Base-by-base conservation (phyloP, 2,797 vertebrate species). In the Choloepus didactylus region DNA sequence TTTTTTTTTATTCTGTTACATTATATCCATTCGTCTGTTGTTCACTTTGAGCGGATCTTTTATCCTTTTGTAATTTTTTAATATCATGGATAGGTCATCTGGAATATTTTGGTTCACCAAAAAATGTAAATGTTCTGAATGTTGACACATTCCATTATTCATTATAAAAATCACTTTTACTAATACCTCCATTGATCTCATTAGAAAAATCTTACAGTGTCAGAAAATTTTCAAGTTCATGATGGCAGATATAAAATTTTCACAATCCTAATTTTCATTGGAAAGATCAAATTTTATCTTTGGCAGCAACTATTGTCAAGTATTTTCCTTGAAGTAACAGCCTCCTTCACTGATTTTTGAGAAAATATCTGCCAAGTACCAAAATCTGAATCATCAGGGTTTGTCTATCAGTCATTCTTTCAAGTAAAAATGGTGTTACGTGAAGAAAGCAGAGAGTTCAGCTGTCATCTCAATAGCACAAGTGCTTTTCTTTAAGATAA, bases 201-300 rank as follows among this genome's bases (percentile, higher is more conserved):
- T 19, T 91, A 64, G 76, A 9, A 89, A 89, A 94, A 38, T 69
- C 70, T 75, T 38, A 62, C 29, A 64, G 41, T 56, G 49, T 93
- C 31, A 75, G 35, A 25, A 80, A 84, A 27, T 80, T 92, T 84
- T 94, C 81, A 91, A 75, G 77, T 12, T 89, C 59, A 49, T 49
- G 56, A 73, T 51, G 75, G 25, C 46, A 91, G n/a, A 77, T 29
- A 70, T 5, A 89, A 35, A 70, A 35, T 75, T 94, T 69, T 89
- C 19, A 70, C 62, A 83, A 46, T 69, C 86, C 35, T 69, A 75
- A 83, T n/a, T 91, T 84, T 80, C 80, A 21, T 27, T 87, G 60
- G 31, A 44, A 93, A 76, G 62, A 91, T 96, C 35, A 72, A 51
- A 70, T 89, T 67, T 75, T 93, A 72, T 86, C 67, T 72, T 10